phyloP scores from a whole-genome alignment of 2,888 invertebrate genomes.

The Latrodectus hesperus region DNA sequence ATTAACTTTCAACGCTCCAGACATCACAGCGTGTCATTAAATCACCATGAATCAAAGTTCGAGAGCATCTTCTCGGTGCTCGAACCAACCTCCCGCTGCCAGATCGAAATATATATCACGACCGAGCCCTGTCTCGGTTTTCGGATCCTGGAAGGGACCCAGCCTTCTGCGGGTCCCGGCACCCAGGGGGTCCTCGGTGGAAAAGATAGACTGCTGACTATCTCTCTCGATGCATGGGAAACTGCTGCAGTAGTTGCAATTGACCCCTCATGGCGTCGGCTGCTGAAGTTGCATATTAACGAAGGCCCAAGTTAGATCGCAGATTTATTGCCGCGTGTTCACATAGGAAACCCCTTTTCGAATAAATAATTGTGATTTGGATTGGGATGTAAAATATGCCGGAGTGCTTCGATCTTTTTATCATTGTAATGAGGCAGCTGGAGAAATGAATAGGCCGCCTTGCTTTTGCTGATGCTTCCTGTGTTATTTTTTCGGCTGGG shows the following conservation, averaged over 20 bases:
- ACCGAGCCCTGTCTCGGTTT: background rate
- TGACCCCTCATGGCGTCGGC: background rate
- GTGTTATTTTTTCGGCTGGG: background rate
- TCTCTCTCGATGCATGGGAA: background rate
- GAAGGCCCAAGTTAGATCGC: slow-evolving; percentile 27
- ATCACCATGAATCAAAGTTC: background rate
- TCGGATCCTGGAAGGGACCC: background rate
- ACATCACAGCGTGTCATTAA: background rate
- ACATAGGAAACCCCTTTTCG: slow-evolving; percentile 53
- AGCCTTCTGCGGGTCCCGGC: background rate
- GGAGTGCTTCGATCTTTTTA: slow-evolving; percentile 17
- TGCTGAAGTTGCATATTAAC: slow-evolving; percentile 3
- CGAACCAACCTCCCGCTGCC: background rate
- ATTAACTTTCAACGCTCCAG: background rate
- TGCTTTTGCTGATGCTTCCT: background rate
- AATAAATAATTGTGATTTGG: slow-evolving; percentile 53
- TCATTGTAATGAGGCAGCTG: slow-evolving; percentile 61
- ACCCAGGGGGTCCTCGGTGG: background rate
- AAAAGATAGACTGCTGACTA: slow-evolving; percentile 6
- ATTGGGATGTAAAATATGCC: slow-evolving; percentile 36
- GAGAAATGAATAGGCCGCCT: background rate
- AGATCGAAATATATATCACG: slow-evolving; percentile 3
- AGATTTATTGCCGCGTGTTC: slow-evolving; percentile 28
- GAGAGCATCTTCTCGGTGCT: background rate
- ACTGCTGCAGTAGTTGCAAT: background rate